Base-by-base conservation (phyloP, 1,140 invertebrate genomes). In the Pectinophora gossypiella region DNA sequence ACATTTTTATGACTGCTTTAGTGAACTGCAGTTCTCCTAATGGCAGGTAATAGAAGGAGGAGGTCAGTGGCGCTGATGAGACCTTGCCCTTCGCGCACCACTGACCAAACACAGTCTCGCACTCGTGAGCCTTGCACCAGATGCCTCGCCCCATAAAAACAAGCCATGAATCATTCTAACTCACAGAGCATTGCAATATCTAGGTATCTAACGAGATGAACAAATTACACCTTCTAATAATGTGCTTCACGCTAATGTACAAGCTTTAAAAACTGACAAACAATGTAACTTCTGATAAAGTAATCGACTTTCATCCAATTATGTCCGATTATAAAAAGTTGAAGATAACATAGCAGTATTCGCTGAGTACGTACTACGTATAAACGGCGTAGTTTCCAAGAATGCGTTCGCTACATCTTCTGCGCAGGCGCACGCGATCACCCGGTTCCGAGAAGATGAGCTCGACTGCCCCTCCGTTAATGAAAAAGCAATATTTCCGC, bases 31-130 rank as follows among this genome's bases (percentile, higher is more conserved):
- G 22, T 32, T 3, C 27, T 12, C 27, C n/a, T 32, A n/a, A 32
- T 32, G 9, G 27, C 27, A 12, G 27, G 9, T 32, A 32, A n/a
- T 32, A 15, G 7, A 15, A 15, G 53, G 51, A 48, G 46, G 47
- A 59, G 72, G 67, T 76, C 68, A 75, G 59, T 62, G 61, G 70
- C 61, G 71, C 73, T 66, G 63, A 72, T 75, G 65, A 71, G 68
- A 59, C 80, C 83, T 84, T 77, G 83, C 68, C 80, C 78, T 84
- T 81, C 80, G 67, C 72, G 79, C 74, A 52, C 63, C 71, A 68
- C 60, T 68, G 68, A 61, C 67, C 68, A 81, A 81, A 81, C 68
- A 74, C 74, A 77, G 70, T 65, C 68, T 66, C 52, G 54, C 40
- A 51, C 47, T 64, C 59, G 60, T 44, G 57, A 52, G 59, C 51